A percentile compares a stretch with the other conserved stretches of the same genome.
phyloP scores from a whole-genome alignment of 2,797 vertebrate species.

The Kryptolebias ocellatus region DNA sequence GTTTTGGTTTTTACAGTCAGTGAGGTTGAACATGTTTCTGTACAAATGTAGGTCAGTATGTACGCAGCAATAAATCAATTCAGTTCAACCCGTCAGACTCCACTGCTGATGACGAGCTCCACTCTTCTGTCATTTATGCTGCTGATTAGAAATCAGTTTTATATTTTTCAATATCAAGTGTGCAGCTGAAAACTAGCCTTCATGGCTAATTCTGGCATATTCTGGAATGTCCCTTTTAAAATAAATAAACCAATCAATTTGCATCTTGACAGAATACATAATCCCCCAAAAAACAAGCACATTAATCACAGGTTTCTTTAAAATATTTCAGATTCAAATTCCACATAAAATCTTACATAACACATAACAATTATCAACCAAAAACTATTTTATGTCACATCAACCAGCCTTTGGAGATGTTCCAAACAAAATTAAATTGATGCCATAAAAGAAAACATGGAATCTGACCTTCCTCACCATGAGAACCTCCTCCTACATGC shows the following conservation, averaged over 20 bases:
- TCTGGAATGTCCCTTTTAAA: too few relatives aligned
- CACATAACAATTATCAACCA: background rate
- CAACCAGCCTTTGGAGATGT: too few relatives aligned
- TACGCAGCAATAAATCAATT: background rate
- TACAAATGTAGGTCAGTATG: background rate
- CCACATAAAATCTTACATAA: background rate
- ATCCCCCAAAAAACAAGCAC: background rate
- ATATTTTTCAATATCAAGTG: background rate
- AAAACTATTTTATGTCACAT: background rate
- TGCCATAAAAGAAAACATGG: background rate
- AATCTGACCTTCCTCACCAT: conserved; percentile 15
- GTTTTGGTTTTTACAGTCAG: too few relatives aligned
- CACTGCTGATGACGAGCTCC: too few relatives aligned
- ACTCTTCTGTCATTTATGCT: background rate
- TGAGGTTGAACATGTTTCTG: background rate
- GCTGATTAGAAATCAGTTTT: background rate
- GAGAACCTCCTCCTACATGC: conserved; percentile 22
- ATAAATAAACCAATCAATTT: background rate
- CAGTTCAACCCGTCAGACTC: background rate
- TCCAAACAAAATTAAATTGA: too few relatives aligned
- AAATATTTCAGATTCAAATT: background rate
- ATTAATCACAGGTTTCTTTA: background rate
- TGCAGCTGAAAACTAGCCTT: background rate
- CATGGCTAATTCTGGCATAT: too few relatives aligned
- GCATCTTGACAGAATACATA: background rate